These are phyloP conservation scores for Varroa destructor DNA, from an alignment of 1,140 invertebrate species.

Conservation along the genomic window DNA sequence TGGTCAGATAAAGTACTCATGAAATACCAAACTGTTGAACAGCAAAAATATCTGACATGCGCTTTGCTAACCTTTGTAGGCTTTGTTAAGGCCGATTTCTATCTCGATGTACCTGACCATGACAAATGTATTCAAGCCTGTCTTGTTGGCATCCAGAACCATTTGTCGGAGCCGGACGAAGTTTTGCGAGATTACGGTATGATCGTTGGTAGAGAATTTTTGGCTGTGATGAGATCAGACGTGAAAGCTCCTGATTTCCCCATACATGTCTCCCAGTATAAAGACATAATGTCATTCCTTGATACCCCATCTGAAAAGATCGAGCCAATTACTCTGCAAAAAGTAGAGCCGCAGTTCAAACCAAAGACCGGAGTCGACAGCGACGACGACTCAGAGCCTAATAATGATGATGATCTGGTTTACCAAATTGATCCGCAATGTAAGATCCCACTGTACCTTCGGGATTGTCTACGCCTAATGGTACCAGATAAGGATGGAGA, in stretches of 20 bases:
- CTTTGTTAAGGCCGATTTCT: background rate
- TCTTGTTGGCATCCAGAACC: constrained; percentile 1
- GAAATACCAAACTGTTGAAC: background rate
- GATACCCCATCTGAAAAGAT: background rate
- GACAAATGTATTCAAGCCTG: background rate
- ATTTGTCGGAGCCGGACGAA: constrained; percentile 12
- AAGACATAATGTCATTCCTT: background rate
- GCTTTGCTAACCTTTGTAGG: background rate
- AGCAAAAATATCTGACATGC: constrained; percentile 1
- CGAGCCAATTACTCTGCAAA: background rate
- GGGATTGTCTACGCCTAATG: background rate
- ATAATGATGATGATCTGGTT: constrained; percentile 2
- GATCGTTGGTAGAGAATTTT: constrained; percentile 14
- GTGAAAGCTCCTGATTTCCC: constrained; percentile 14
- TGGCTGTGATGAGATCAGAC: background rate
- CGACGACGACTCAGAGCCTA: background rate
- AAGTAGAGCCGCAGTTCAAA: background rate
- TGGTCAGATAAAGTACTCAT: constrained; percentile 24
- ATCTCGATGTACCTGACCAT: background rate
- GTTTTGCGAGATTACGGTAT: constrained; percentile 1
- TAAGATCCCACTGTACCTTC: constrained; percentile 5
- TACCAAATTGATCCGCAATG: constrained; percentile 9
- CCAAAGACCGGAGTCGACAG: background rate
- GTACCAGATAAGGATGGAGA: constrained; percentile 7
- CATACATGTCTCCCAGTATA: background rate